These are phyloP conservation scores for Coenobita brevimanus DNA, from an alignment of 1,140 invertebrate genomes.

Conservation along the genomic window DNA sequence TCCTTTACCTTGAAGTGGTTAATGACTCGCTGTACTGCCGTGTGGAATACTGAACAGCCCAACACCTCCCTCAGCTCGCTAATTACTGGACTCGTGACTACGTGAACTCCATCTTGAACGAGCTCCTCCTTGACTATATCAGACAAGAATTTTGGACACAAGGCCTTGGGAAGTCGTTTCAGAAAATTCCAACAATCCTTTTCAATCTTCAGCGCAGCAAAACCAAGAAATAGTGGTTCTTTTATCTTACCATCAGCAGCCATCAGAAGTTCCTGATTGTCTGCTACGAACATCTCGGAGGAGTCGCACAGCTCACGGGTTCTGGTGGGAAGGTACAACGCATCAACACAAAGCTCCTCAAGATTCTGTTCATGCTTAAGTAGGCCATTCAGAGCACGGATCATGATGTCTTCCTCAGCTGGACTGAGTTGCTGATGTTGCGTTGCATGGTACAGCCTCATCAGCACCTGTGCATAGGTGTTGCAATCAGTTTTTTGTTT, in stretches of 20 bases:
- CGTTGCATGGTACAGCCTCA: neutral
- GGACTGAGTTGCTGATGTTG: neutral
- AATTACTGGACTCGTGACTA: neutral
- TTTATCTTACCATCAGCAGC: neutral
- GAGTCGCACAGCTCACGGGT: neutral
- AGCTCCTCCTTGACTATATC: neutral
- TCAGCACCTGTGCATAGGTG: slow-evolving; percentile 22
- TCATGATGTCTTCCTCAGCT: neutral
- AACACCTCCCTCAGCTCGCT: neutral
- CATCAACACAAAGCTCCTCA: neutral
- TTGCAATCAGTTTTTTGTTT: neutral
- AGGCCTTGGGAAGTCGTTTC: neutral
- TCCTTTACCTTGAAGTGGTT: neutral
- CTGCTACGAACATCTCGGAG: slow-evolving; percentile 34
- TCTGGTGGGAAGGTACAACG: slow-evolving; percentile 19
- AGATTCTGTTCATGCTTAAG: neutral
- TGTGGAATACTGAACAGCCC: neutral
- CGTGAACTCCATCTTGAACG: neutral
- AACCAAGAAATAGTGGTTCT: slow-evolving; percentile 20
- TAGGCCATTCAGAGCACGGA: neutral
- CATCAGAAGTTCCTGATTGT: neutral
- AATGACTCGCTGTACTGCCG: slow-evolving; percentile 18
- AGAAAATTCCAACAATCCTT: neutral
- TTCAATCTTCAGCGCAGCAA: neutral
- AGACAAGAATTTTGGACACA: slow-evolving; percentile 32